Evolutionary conservation across 2,113 vertebrate species (phyloP), one percentile per base, ranked within the genome.

Genomic region (Gobiocypris rarus): DNA sequence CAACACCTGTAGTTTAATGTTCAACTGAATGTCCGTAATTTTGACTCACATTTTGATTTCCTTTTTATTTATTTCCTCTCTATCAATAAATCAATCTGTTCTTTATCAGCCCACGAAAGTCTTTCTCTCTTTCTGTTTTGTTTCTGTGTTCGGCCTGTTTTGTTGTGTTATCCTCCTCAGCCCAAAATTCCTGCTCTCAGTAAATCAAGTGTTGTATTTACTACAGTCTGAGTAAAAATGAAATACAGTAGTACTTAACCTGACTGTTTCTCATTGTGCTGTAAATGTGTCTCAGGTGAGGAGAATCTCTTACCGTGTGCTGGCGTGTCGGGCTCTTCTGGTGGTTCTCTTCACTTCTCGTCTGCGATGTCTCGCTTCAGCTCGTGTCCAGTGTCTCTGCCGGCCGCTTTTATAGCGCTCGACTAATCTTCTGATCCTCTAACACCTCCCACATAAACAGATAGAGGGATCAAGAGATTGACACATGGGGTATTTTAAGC

Each of bases 391-490:
- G 48, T 75, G 48, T 22, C 1, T 54, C 26, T 54, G 73, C 26
- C 2, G 45, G 13, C 13, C 22, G n/a, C 56, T 88, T 89, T 88
- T 86, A 86, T 89, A 87, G 88, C 43, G 8, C 61, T 45, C 9
- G 4, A 54, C 61, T 86, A 82, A 88, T 87, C 83, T 52, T 26
- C 59, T 28, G 26, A 28, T 63, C 76, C 56, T 76, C 45, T 15
- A 38, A 41, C 50, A 22, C 34, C 50, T 52, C 50, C 17, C 48
- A 24, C 41, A 52, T 75, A 15, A 59, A 22, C 74, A 76, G 14
- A 56, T 9, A 22, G 22, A 87, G 5, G 85, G 87, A 86, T 90
- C 75, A 80, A 82, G 70, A 85, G 88, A 85, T 71, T 85, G 48
- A 24, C 41, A 24, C 41, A n/a, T 43, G 61, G 61, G 31, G 26